Evolutionary conservation across 2,113 vertebrate species (phyloP).

Genomic region (Sinocyclocheilus anshuiensis): DNA sequence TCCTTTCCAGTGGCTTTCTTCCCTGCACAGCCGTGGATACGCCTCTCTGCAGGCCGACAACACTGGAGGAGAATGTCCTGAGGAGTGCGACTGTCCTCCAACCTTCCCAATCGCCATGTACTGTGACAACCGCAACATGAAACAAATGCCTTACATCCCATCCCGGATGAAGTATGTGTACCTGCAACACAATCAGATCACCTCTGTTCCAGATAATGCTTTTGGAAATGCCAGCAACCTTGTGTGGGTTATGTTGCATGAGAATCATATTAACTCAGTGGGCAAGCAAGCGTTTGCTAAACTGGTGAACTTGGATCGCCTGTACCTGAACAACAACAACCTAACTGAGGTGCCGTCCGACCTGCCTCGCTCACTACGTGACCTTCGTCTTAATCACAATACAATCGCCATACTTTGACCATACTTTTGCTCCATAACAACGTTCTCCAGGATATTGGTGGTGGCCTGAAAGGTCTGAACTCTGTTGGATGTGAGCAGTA

Average conservation of each 20-base stretch:
- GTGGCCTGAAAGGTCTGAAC: conserved; percentile 82
- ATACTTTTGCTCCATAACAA: conserved; percentile 90
- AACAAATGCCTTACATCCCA: conserved; percentile 85
- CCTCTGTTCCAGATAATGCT: conserved; percentile 81
- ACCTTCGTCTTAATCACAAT: conserved; percentile 89
- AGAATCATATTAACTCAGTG: conserved; percentile 87
- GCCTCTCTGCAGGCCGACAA: conserved; percentile 61
- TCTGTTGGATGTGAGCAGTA: conserved; percentile 87
- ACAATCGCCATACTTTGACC: conserved; percentile 87
- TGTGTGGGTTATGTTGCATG: conserved; percentile 90
- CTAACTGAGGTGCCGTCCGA: conserved; percentile 84
- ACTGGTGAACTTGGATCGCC: conserved; percentile 80
- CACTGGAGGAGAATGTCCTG: conserved; percentile 80
- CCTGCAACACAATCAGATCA: conserved; percentile 91
- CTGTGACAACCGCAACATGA: conserved; percentile 87
- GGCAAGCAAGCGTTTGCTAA: conserved; percentile 84
- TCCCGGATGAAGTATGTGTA: conserved; percentile 92
- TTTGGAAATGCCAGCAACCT: conserved; percentile 88
- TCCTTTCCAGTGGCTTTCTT: conserved; percentile 82
- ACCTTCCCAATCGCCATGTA: conserved; percentile 91
- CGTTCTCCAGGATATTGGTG: conserved; percentile 82
- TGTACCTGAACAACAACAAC: conserved; percentile 94
- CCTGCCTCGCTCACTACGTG: conserved; percentile 83
- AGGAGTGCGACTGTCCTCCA: conserved; percentile 88
- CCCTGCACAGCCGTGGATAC: conserved; percentile 67